Conservation (phyloP, 2,888 invertebrate genomes). For the Heliconius sara region DNA sequence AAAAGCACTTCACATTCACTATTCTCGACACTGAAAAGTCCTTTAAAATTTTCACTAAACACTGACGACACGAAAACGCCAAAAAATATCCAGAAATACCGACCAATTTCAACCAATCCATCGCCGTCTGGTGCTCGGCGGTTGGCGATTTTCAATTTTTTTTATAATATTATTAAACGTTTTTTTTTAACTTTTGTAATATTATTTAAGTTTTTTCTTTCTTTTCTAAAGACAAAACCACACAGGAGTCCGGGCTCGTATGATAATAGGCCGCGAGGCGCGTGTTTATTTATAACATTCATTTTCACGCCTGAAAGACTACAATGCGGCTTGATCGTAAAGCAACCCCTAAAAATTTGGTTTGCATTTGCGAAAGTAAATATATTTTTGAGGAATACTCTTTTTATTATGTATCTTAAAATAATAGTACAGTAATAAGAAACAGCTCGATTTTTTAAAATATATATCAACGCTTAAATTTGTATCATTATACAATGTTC, state of each 20-base stretch:
- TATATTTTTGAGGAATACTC: neutral
- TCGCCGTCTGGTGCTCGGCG: slow-evolving; percentile 62
- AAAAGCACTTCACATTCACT: slow-evolving; percentile 46
- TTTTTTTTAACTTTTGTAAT: slow-evolving; percentile 34
- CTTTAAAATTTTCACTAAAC: slow-evolving; percentile 42
- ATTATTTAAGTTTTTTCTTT: slow-evolving; percentile 15
- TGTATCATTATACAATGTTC: no score
- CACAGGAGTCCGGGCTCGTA: slow-evolving; percentile 76
- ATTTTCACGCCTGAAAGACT: slow-evolving; percentile 82
- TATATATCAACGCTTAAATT: no score
- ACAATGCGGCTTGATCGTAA: slow-evolving; percentile 51
- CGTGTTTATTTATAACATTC: slow-evolving; percentile 83
- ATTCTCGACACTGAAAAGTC: slow-evolving; percentile 37
- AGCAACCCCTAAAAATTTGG: neutral
- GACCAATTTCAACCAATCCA: slow-evolving; percentile 84
- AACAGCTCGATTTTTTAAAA: neutral
- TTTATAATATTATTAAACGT: slow-evolving; percentile 50
- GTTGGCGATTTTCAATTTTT: slow-evolving; percentile 46
- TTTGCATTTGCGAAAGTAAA: neutral
- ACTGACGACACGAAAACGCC: slow-evolving; percentile 52
- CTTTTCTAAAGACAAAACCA: slow-evolving; percentile 65
- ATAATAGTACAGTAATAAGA: neutral
- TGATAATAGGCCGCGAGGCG: slow-evolving; percentile 74
- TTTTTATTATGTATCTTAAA: neutral
- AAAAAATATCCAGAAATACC: slow-evolving; percentile 67